phyloP scores from a whole-genome alignment of 2,113 vertebrate species.

The Marcusenius ussheri region DNA sequence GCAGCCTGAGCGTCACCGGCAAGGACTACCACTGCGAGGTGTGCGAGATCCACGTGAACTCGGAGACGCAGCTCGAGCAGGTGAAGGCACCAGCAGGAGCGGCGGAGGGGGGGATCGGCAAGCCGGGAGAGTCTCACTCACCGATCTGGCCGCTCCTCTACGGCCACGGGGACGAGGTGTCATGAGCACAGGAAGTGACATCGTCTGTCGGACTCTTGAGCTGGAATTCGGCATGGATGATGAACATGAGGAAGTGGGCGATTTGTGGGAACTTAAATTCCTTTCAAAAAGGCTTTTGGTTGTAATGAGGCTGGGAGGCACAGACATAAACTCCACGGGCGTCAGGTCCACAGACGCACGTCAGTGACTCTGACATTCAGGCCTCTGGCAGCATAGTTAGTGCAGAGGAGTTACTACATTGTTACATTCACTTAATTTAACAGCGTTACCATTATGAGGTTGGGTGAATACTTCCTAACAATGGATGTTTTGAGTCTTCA shows the following conservation, averaged over 20 bases:
- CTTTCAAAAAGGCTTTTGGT: neutral
- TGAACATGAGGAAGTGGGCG: neutral
- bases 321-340: neutral
- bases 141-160: neutral
- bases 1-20: conserved; percentile 63
- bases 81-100: conserved; percentile 42
- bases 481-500: neutral
- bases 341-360: neutral
- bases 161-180: neutral
- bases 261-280: neutral
- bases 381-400: neutral
- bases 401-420: neutral
- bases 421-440: neutral
- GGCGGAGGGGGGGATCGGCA: neutral
- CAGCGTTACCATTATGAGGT: neutral
- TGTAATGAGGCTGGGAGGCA: neutral
- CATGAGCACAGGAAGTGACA: neutral
- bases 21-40: conserved; percentile 82
- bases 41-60: conserved; percentile 95
- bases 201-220: neutral
- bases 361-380: neutral
- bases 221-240: neutral
- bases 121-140: neutral
- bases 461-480: neutral
- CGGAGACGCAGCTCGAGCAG: conserved; percentile 93